Evolutionary conservation across 2,113 vertebrate species (phyloP).

Genomic region (Rhynchomys soricoides): DNA sequence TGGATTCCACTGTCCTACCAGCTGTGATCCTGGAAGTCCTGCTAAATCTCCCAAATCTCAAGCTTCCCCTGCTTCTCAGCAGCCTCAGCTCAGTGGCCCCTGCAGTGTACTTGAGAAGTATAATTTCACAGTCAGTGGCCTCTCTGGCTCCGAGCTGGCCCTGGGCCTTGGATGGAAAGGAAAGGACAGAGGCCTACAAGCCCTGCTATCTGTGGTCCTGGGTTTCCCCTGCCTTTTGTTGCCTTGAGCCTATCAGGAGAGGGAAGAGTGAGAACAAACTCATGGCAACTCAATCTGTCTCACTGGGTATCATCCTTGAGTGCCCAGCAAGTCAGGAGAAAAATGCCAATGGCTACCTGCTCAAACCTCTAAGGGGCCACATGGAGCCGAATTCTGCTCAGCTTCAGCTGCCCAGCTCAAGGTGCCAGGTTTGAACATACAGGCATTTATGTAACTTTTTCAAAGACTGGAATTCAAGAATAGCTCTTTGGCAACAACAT

Average conservation of each 20-base stretch:
- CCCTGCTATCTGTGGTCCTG: not conserved
- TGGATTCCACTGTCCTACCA: not conserved
- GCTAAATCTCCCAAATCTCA: not conserved
- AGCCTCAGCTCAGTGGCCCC: not conserved
- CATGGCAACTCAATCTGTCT: not conserved
- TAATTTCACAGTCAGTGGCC: accelerated
- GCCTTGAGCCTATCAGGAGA: not conserved
- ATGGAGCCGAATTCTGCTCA: not conserved
- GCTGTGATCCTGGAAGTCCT: not conserved
- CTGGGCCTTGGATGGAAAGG: not conserved
- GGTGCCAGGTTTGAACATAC: not conserved
- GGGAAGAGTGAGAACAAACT: not conserved
- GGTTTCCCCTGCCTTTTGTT: not conserved
- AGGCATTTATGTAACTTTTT: not conserved
- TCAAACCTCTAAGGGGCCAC: not conserved
- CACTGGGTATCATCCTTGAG: not conserved
- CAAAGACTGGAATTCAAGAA: not conserved
- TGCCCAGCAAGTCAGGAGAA: not conserved
- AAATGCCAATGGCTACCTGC: not conserved
- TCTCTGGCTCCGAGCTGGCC: not conserved
- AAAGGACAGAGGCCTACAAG: not conserved
- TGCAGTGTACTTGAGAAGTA: not conserved
- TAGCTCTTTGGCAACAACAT: not conserved
- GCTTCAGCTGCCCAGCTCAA: accelerated
- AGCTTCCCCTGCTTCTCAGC: not conserved